Evolutionary conservation across 2,888 invertebrate species (phyloP).

Genomic region (Sarcophaga carnaria): DNA sequence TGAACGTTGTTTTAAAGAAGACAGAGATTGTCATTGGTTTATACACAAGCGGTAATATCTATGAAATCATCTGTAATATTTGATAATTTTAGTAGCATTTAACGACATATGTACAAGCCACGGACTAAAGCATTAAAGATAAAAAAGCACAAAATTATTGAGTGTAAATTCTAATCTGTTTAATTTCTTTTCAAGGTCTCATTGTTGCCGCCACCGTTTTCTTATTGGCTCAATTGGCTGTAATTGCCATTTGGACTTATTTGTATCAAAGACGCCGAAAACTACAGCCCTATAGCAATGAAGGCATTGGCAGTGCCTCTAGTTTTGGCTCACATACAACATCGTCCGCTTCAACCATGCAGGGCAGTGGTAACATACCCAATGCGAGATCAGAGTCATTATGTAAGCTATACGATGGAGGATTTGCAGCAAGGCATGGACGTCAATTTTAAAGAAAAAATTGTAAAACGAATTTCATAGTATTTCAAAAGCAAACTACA

Average conservation of each 20-base stretch:
- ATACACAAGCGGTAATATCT: too few species aligned
- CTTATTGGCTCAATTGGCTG: constrained; percentile 92
- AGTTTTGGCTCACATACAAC: constrained; percentile 72
- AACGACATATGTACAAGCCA: too few species aligned
- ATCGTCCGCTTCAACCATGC: constrained; percentile 75
- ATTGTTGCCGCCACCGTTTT: constrained; percentile 93
- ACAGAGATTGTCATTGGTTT: too few species aligned
- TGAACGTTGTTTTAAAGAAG: too few species aligned
- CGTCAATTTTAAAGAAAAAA: constrained; percentile 76
- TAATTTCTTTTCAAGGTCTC: constrained; percentile 84
- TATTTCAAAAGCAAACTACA: constrained; percentile 56
- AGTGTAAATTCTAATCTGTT: background rate
- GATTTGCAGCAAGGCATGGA: constrained; percentile 85
- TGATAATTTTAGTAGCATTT: too few species aligned
- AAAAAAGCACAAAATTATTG: background rate
- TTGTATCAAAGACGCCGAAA: constrained; percentile 91
- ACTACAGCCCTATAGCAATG: constrained; percentile 74
- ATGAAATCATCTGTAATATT: too few species aligned
- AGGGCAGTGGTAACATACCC: constrained; percentile 81
- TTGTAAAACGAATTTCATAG: constrained; percentile 42
- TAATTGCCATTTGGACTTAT: constrained; percentile 94
- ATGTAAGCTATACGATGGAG: constrained; percentile 93
- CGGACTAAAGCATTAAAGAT: background rate
- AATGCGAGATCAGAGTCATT: constrained; percentile 87
- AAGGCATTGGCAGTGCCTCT: constrained; percentile 72